phyloP scores from a whole-genome alignment of 2,113 vertebrate species.

The Lepisosteus osseus region DNA sequence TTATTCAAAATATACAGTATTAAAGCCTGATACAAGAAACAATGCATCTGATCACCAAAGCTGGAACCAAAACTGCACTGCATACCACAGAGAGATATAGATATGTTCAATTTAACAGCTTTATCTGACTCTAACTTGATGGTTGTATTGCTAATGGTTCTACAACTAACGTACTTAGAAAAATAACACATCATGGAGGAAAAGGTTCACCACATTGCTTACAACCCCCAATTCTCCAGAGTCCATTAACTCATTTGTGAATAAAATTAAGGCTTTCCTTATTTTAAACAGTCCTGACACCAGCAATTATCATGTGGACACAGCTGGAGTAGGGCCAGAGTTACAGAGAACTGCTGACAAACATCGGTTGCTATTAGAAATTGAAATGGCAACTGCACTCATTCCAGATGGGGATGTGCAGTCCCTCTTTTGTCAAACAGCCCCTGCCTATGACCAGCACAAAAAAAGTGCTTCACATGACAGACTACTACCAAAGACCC shows the following conservation, averaged over 20 bases:
- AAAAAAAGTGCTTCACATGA: too few species aligned
- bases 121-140: constrained; percentile 25
- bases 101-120: constrained; percentile 23
- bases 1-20: too few species aligned
- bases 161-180: constrained; percentile 33
- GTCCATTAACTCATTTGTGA: constrained; percentile 29
- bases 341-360: constrained; percentile 22
- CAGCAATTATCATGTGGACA: constrained; percentile 26
- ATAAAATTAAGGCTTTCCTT: constrained; percentile 37
- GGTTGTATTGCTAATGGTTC: constrained; percentile 4
- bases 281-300: constrained; percentile 34
- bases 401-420: too few species aligned
- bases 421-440: too few species aligned
- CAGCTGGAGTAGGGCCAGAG: constrained; percentile 11
- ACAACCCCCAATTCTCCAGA: constrained; percentile 12
- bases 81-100: too few species aligned
- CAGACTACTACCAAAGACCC: too few species aligned
- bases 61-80: too few species aligned
- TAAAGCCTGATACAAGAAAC: too few species aligned
- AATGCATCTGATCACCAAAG: too few species aligned
- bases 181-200: constrained; percentile 2
- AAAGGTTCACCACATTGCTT: not conserved
- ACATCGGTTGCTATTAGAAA: constrained; percentile 18
- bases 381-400: constrained; percentile 10
- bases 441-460: too few species aligned